phyloP scores from a whole-genome alignment of 2,888 invertebrate species.

The Nephrotoma guestfalica region DNA sequence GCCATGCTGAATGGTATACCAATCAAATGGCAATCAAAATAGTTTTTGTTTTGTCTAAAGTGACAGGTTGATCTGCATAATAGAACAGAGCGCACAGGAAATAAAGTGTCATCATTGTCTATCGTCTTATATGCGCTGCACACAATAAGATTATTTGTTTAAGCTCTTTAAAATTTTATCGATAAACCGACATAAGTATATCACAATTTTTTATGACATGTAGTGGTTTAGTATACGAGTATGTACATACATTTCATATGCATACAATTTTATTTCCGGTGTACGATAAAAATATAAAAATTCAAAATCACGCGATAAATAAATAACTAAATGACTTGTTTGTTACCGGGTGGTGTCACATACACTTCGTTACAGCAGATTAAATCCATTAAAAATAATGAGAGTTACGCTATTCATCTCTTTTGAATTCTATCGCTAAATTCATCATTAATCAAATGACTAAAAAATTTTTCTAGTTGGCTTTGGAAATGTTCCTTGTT shows the following conservation, averaged over 20 bases:
- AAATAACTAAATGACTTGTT: neutral
- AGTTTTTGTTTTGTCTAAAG: neutral
- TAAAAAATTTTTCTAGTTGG: no score
- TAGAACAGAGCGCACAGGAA: neutral
- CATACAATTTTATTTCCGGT: neutral
- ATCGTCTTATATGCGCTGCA: neutral
- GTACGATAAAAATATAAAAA: neutral
- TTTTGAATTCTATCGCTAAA: no score
- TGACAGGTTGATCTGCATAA: neutral
- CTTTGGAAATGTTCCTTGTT: no score
- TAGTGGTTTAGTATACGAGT: neutral
- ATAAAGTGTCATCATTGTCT: neutral
- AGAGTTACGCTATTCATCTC: no score
- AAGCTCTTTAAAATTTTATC: neutral
- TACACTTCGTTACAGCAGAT: neutral
- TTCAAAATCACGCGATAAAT: neutral
- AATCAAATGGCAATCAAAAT: neutral
- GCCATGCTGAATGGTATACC: neutral
- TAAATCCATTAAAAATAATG: no score
- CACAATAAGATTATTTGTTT: neutral
- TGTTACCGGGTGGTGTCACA: neutral
- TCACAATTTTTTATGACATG: neutral
- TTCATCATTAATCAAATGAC: no score
- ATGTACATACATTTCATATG: neutral
- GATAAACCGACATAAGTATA: neutral